Conservation (phyloP, 1,140 invertebrate genomes). For the Battus philenor region DNA sequence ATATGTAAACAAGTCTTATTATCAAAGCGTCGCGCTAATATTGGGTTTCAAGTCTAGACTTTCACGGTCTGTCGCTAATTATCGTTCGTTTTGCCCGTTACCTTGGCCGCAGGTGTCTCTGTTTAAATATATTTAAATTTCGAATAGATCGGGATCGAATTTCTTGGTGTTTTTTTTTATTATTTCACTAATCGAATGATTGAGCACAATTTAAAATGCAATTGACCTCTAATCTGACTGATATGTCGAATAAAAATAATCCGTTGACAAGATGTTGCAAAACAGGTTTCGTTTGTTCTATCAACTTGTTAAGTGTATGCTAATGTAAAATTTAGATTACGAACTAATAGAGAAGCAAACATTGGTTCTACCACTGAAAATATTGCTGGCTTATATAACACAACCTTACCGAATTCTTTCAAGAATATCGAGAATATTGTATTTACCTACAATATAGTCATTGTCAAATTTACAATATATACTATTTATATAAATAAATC, state of each 20-base stretch:
- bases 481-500: no score
- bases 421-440: no score
- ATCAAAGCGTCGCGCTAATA: background rate
- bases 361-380: no score
- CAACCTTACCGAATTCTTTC: no score
- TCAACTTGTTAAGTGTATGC: no score
- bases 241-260: background rate
- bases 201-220: constrained; percentile 3
- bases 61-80: constrained; percentile 1
- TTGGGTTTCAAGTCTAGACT: constrained; percentile 4
- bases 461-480: no score
- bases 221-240: constrained; percentile 4
- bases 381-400: no score
- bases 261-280: background rate
- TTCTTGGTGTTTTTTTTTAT: background rate
- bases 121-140: background rate
- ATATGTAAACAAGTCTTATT: constrained; percentile 1
- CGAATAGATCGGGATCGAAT: background rate
- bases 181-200: constrained; percentile 1
- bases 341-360: no score
- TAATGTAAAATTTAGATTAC: no score
- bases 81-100: background rate
- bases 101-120: background rate
- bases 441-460: no score
- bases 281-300: background rate